These are phyloP conservation scores for Drosophila colorata DNA, from an alignment of 2,888 invertebrate genomes.

Conservation along the genomic window DNA sequence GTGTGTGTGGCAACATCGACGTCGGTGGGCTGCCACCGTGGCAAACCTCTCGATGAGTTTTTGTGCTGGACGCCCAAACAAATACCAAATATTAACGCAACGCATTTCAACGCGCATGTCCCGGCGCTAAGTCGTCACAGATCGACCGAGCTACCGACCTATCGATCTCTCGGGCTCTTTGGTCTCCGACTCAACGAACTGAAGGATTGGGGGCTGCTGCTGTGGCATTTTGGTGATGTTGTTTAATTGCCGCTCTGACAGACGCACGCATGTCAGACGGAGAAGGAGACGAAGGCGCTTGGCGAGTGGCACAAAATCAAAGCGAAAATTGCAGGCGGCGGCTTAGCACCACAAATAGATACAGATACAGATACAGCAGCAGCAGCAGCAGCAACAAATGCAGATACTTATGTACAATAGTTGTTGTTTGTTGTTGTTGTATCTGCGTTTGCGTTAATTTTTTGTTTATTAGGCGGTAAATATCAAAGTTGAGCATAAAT, in stretches of 20 bases:
- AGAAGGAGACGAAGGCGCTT: slow-evolving; percentile 33
- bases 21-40: slow-evolving; percentile 65
- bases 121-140: slow-evolving; percentile 50
- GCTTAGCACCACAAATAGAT: slow-evolving; percentile 38
- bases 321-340: slow-evolving; percentile 59
- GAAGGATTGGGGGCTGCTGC: slow-evolving; percentile 30
- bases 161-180: slow-evolving; percentile 4
- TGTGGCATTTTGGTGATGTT: slow-evolving; percentile 69
- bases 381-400: slow-evolving; percentile 13
- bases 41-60: slow-evolving; percentile 44
- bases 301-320: slow-evolving; percentile 54
- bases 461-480: slow-evolving; percentile 81
- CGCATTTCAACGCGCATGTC: slow-evolving; percentile 67
- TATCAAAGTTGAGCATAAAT: slow-evolving; percentile 80
- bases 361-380: slow-evolving; percentile 42
- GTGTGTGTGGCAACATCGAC: slow-evolving; percentile 48
- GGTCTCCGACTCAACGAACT: background rate
- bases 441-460: slow-evolving; percentile 75
- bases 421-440: slow-evolving; percentile 28
- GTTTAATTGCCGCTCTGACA: slow-evolving; percentile 76
- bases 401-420: slow-evolving; percentile 35
- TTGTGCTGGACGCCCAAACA: slow-evolving; percentile 67
- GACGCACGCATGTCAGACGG: slow-evolving; percentile 70
- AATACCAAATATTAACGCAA: slow-evolving; percentile 78
- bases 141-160: slow-evolving; percentile 13